Evolutionary conservation across 2,888 invertebrate species (phyloP), one percentile per base, ranked within the genome.

Genomic region (Dendrolimus pini): DNA sequence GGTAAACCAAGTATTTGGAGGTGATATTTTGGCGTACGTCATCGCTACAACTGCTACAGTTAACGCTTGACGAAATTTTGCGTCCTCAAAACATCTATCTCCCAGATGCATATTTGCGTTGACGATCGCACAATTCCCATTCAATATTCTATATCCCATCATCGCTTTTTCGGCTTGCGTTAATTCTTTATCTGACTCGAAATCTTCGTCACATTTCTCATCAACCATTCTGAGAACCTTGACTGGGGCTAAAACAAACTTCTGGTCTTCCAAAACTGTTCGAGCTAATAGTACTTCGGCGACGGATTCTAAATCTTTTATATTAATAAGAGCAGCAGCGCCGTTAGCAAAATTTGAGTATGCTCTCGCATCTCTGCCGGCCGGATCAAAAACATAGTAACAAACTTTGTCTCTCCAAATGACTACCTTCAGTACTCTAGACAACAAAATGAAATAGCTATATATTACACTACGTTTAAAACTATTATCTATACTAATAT

Each of bases 301-400:
- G 1, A 93, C 82, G 0, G 90, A 75, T 42, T 85, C 80, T 1
- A 92, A 62, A 64, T 92, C 91, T 68, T 91, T 89, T 6, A 93
- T 90, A 63, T 92, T 91, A 0, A 92, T 88, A 56, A 94, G 83
- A 7, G 93, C 89, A 1, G 94, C 91, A 52, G 83, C 85, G 0
- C 94, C 94, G 1, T 67, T 76, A 1, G 82, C 69, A 47, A 79
- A 89, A 63, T 92, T 91, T 1, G 91, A 84, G 63, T 80, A 91
- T 1, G 92, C 86, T 65, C 89, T 87, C 1, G 89, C 82, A 55
- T 91, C 91, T 66, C 93, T 82, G 1, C 93, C 92, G 14, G 87
- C 92, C 1, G 93, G 92, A 74, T 94, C 94, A 68, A 94, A 94
- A 64, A 94, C 89, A 61, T 93, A 93, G 71, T 83, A 94, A 61